Conservation (phyloP, 2,113 vertebrate genomes). For the Saguinus imperator region DNA sequence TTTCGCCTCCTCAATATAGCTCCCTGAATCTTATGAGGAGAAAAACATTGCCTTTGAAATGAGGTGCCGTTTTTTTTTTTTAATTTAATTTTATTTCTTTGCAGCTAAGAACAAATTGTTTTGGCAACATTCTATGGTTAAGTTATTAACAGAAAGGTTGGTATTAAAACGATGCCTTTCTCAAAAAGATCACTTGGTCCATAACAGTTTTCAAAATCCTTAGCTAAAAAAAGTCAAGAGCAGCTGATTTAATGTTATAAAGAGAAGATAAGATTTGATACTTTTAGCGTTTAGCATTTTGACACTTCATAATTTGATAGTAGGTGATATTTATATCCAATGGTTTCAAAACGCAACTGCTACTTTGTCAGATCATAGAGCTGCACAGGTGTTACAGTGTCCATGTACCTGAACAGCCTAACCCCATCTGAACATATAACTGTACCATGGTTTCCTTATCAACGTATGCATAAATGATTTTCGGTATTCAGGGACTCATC, state of each 20-base stretch:
- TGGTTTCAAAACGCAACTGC: background rate
- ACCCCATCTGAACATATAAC: background rate
- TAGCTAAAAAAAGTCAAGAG: background rate
- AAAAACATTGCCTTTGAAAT: background rate
- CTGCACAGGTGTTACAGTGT: background rate
- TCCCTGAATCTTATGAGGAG: background rate
- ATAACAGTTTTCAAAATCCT: background rate
- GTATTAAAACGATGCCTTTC: background rate
- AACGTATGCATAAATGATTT: background rate
- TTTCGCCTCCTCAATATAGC: background rate
- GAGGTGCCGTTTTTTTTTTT: background rate
- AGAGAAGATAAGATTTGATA: background rate
- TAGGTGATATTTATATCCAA: background rate
- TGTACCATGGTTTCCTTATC: background rate
- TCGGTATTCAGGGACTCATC: background rate
- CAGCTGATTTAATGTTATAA: constrained; percentile 13
- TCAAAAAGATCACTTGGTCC: background rate
- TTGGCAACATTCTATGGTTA: background rate
- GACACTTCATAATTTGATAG: background rate
- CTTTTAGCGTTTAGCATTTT: background rate
- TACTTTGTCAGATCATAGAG: background rate
- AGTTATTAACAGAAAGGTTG: background rate
- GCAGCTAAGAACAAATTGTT: background rate
- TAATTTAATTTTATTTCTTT: background rate
- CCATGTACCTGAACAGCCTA: background rate